Conservation (phyloP, 2,113 vertebrate genomes). For the Festucalex cinctus region DNA sequence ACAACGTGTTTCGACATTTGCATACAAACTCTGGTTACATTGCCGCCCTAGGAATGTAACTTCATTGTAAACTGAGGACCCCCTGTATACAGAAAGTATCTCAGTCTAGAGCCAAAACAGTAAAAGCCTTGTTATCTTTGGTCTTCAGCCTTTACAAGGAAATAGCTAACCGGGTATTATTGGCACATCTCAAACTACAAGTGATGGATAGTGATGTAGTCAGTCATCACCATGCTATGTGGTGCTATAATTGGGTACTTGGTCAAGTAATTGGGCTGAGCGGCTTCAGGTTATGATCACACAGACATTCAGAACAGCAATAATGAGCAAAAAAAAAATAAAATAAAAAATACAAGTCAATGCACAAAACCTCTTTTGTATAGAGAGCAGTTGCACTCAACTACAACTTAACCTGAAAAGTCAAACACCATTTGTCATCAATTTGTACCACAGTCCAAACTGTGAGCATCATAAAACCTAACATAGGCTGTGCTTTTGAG, state of each 20-base stretch:
- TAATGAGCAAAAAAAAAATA: not conserved
- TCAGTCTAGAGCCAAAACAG: not conserved
- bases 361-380: not conserved
- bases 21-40: not conserved
- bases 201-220: not conserved
- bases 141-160: not conserved
- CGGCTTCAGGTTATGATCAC: not conserved
- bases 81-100: not conserved
- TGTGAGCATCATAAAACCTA: not conserved
- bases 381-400: not conserved
- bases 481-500: not conserved
- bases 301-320: not conserved
- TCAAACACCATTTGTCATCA: not conserved
- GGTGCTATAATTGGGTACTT: not conserved
- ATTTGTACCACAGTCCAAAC: not conserved
- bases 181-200: not conserved
- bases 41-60: not conserved
- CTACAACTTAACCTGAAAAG: not conserved
- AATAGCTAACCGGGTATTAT: not conserved
- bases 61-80: not conserved
- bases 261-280: not conserved
- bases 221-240: not conserved
- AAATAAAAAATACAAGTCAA: not conserved
- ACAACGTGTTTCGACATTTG: too few species aligned
- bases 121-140: constrained; percentile 1